Conservation (phyloP, 2,113 vertebrate species). For the Cyanocitta stelleri region DNA sequence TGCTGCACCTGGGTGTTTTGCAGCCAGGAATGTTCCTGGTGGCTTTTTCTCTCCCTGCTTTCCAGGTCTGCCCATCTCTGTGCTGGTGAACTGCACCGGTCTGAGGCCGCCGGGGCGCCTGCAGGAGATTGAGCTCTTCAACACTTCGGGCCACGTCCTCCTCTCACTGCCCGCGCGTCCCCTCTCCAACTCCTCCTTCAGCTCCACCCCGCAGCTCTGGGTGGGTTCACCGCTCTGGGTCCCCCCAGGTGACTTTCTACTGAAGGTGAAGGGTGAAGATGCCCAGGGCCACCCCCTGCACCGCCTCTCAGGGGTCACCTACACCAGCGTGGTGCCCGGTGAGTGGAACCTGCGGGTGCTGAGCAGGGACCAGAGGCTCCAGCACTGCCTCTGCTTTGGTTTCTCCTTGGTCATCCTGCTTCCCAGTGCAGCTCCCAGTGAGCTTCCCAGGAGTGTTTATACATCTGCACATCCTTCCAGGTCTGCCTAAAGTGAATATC, state of each 20-base stretch:
- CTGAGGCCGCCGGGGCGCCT: conserved; percentile 79
- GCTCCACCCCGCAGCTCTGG: conserved; percentile 74
- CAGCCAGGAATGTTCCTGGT: accelerated
- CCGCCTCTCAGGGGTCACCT: conserved; percentile 90
- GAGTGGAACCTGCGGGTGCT: background rate
- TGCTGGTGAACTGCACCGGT: conserved; percentile 84
- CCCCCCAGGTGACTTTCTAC: conserved; percentile 84
- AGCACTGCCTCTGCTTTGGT: background rate
- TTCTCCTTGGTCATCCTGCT: background rate
- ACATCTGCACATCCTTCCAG: conserved; percentile 24
- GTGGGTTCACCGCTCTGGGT: conserved; percentile 75
- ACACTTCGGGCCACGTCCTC: conserved; percentile 76
- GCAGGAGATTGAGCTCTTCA: conserved; percentile 79
- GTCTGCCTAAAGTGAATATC: conserved; percentile 84
- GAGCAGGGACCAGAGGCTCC: background rate
- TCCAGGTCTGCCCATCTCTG: conserved; percentile 83
- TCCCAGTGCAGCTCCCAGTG: background rate
- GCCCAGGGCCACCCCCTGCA: conserved; percentile 81
- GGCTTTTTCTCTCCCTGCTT: background rate
- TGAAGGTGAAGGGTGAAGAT: conserved; percentile 86
- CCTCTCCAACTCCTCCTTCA: conserved; percentile 70
- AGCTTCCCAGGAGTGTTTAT: background rate
- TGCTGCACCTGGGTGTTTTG: accelerated
- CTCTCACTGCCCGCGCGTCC: conserved; percentile 68
- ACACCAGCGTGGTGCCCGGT: conserved; percentile 87